phyloP scores from a whole-genome alignment of 64 coral and sea anemone species.

The Porites australiensis region DNA sequence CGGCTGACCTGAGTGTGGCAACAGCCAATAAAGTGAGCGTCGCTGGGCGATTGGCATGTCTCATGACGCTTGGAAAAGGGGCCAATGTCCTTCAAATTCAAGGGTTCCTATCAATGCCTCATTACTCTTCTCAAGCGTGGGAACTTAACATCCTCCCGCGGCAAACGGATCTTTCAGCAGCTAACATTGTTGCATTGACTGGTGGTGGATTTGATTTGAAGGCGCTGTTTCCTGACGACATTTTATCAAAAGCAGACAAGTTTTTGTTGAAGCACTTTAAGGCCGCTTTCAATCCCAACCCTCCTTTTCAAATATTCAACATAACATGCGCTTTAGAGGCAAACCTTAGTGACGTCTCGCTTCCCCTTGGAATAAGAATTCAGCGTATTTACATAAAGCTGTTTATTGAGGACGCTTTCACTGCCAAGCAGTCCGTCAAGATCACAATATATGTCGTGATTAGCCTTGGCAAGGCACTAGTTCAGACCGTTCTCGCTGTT shows the following conservation, averaged over 20 bases:
- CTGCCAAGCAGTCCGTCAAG: slow-evolving; percentile 5
- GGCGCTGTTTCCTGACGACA: slow-evolving; percentile 49
- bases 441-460: slow-evolving; percentile 16
- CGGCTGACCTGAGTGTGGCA: slow-evolving; percentile 27
- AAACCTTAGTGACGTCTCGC: slow-evolving; percentile 47
- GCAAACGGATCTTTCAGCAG: slow-evolving; percentile 9
- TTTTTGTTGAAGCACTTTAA: slow-evolving; percentile 47
- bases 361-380: slow-evolving; percentile 56
- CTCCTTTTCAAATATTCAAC: slow-evolving; percentile 34
- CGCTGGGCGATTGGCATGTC: slow-evolving; percentile 44
- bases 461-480: background rate
- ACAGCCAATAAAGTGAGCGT: slow-evolving; percentile 18
- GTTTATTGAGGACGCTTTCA: slow-evolving; percentile 41
- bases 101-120: slow-evolving; percentile 35
- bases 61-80: slow-evolving; percentile 42
- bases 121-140: slow-evolving; percentile 35
- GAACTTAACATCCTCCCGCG: slow-evolving; percentile 17
- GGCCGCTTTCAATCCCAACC: slow-evolving; percentile 37
- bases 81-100: slow-evolving; percentile 44
- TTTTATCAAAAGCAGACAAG: slow-evolving; percentile 49
- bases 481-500: slow-evolving; percentile 35
- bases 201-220: slow-evolving; percentile 65
- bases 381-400: slow-evolving; percentile 34
- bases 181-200: slow-evolving; percentile 30
- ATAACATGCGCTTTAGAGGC: slow-evolving; percentile 49